Base-by-base conservation (phyloP, 1,140 invertebrate species). In the Orchesella cincta region DNA sequence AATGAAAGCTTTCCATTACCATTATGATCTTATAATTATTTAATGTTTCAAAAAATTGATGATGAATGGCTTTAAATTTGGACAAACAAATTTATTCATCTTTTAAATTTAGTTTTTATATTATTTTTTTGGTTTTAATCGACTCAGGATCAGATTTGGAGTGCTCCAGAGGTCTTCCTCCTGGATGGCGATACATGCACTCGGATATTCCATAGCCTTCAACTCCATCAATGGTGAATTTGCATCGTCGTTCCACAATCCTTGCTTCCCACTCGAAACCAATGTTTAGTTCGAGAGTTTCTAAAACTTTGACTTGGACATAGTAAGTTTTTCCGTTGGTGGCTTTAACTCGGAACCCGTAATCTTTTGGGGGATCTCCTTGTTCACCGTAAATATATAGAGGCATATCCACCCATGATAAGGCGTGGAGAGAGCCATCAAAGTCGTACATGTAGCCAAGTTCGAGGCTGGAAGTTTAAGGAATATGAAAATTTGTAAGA, bases 171-270 rank as follows among this genome's bases (percentile, higher is more conserved):
- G 81, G 78, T 85, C 88, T 26, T 84, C 88, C 88, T 23, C 83
- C 84, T 54, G 82, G 83, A 83, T 89, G 86, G 18, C 88, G 84
- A 84, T 92, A 92, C 82, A 91, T 88, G 88, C 91, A 92, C 85
- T 93, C 91, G 0, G 89, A 90, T 26, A 92, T 88, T 0, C 91
- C 91, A 82, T 89, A 88, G 0, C 91, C 91, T 23, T 86, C 86
- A 0, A 90, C 84, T 1, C 89, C 90, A 85, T 92, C 90, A 0
- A 92, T 88, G 5, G 84, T 82, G 83, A 88, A 92, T 74, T 84
- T 87, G 79, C 88, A 88, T 83, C 91, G 90, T 36, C 91, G 81
- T 82, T 92, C 91, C 74, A 89, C 87, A 85, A 93, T 89, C 46
- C 88, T 87, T 2, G 90, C 90, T 82, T 92, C 91, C 87, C 90